Evolutionary conservation across 2,113 vertebrate genomes (phyloP).

Genomic region (Peromyscus californicus): DNA sequence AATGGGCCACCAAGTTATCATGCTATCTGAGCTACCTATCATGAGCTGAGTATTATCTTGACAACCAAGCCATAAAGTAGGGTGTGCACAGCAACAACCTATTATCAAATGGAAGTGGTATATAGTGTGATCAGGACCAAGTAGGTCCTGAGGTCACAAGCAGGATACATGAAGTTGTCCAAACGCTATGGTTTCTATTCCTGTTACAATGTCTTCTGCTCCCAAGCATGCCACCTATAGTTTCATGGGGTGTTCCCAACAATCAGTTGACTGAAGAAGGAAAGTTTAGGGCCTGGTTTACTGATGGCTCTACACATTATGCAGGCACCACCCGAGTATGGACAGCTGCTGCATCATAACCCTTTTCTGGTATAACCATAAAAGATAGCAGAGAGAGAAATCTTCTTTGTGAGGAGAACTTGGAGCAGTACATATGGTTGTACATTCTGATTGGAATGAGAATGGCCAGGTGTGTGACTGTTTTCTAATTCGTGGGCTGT

Average conservation of each 20-base stretch:
- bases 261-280: not conserved
- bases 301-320: not conserved
- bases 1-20: not conserved
- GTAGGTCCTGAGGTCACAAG: not conserved
- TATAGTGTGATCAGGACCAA: not conserved
- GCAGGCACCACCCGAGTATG: not conserved
- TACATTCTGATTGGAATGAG: not conserved
- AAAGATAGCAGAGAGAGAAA: not conserved
- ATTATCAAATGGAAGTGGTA: not conserved
- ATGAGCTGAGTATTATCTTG: not conserved
- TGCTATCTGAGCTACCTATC: not conserved
- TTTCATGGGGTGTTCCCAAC: not conserved
- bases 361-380: not conserved
- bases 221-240: not conserved
- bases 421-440: not conserved
- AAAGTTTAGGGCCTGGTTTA: not conserved
- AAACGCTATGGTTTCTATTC: not conserved
- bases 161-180: not conserved
- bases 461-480: not conserved
- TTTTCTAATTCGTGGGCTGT: not conserved
- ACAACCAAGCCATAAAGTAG: not conserved
- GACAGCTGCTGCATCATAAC: not conserved
- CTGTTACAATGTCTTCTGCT: not conserved
- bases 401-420: not conserved
- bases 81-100: not conserved